These are phyloP conservation scores for Nycticorax nycticorax DNA, from an alignment of 2,113 vertebrate genomes.

Conservation along the genomic window DNA sequence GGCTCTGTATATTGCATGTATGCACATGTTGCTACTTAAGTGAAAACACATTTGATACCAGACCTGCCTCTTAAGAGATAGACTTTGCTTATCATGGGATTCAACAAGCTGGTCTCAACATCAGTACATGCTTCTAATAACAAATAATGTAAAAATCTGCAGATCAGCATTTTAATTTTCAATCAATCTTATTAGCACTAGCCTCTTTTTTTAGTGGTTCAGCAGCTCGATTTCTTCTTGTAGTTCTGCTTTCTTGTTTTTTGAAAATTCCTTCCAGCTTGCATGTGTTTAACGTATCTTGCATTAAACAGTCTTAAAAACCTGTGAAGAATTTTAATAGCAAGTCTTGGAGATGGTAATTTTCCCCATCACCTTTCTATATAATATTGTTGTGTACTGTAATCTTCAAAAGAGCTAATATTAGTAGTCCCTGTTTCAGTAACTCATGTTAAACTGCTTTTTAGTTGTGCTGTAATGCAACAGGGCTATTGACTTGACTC, in stretches of 20 bases:
- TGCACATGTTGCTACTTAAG: neutral
- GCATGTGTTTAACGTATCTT: neutral
- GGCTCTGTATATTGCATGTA: conserved; percentile 44
- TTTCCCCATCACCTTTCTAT: neutral
- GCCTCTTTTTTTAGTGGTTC: neutral
- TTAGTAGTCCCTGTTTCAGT: neutral
- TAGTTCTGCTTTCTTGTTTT: neutral
- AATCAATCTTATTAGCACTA: neutral
- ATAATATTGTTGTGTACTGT: neutral
- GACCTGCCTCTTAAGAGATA: conserved; percentile 59
- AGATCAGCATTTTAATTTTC: neutral
- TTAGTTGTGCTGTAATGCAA: neutral
- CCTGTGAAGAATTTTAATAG: neutral
- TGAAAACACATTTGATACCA: conserved; percentile 48
- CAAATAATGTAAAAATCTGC: neutral
- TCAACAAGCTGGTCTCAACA: conserved; percentile 54
- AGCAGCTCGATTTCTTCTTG: neutral
- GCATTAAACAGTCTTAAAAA: neutral
- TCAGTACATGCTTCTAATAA: conserved; percentile 55
- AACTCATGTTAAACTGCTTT: neutral
- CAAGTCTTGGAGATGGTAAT: neutral
- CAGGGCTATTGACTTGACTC: neutral
- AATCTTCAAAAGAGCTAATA: neutral
- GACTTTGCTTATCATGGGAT: neutral
- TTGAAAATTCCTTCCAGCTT: neutral